A percentile compares a stretch with the other conserved stretches of the same genome.
These are phyloP conservation scores for Caenorhabditis drosophilae DNA, from an alignment of 2,888 invertebrate genomes.

Conservation along the genomic window DNA sequence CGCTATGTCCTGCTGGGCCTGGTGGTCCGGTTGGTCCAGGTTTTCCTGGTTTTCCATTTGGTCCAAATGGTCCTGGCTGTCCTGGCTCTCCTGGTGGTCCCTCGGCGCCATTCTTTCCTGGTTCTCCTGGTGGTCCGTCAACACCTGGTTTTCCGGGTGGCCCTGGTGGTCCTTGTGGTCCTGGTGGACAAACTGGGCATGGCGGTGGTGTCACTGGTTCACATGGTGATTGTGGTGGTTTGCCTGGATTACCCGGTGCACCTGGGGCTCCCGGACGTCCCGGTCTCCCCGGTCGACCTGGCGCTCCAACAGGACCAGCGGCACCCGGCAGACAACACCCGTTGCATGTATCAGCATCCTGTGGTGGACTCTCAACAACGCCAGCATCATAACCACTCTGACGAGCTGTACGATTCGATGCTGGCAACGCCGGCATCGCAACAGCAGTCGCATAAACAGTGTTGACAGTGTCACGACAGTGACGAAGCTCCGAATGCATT, in stretches of 20 bases:
- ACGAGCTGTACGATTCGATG: conserved; percentile 55
- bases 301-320: conserved; percentile 37
- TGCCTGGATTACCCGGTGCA: conserved; percentile 50
- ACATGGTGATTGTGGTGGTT: conserved; percentile 41
- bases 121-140: conserved; percentile 32
- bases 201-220: conserved; percentile 51
- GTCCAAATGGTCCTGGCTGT: conserved; percentile 45
- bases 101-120: conserved; percentile 28
- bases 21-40: conserved; percentile 44
- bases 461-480: conserved; percentile 38
- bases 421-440: conserved; percentile 34
- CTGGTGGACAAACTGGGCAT: conserved; percentile 51
- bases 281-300: conserved; percentile 30
- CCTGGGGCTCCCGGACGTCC: conserved; percentile 49
- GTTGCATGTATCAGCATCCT: conserved; percentile 25
- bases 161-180: conserved; percentile 48
- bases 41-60: conserved; percentile 59
- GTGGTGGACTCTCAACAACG: conserved; percentile 19
- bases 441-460: conserved; percentile 37
- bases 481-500: conserved; percentile 33
- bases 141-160: conserved; percentile 43
- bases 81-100: conserved; percentile 31
- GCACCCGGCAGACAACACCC: conserved; percentile 40
- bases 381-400: conserved; percentile 45
- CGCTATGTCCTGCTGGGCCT: conserved; percentile 38